phyloP scores from a whole-genome alignment of 2,797 vertebrate genomes.

The Karalla daura region DNA sequence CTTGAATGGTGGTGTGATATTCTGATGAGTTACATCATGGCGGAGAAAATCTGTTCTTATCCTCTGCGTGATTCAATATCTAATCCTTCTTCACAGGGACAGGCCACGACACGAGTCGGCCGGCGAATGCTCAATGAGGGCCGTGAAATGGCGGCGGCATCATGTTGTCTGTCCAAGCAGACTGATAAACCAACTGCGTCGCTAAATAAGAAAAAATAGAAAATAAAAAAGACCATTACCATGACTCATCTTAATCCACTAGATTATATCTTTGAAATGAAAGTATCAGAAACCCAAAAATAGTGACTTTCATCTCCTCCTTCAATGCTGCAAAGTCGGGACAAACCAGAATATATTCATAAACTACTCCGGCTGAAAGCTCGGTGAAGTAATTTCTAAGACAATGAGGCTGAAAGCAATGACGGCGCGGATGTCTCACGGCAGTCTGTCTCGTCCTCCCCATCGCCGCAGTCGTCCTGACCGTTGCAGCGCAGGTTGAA shows the following conservation, averaged over 20 bases:
- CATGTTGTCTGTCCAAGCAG: constrained; percentile 20
- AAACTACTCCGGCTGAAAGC: background rate
- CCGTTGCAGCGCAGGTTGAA: constrained; percentile 94
- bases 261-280: background rate
- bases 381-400: constrained; percentile 23
- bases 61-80: constrained; percentile 66
- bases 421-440: constrained; percentile 85
- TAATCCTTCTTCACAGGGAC: constrained; percentile 69
- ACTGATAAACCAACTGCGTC: constrained; percentile 9
- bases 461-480: constrained; percentile 97
- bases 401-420: constrained; percentile 26
- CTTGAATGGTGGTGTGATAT: constrained; percentile 65
- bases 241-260: constrained; percentile 6
- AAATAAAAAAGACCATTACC: background rate
- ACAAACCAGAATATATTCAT: background rate
- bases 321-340: background rate
- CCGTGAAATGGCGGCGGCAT: constrained; percentile 36
- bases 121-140: constrained; percentile 63
- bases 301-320: background rate
- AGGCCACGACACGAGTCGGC: constrained; percentile 47
- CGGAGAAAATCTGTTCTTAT: constrained; percentile 65
- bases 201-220: too few relatives aligned
- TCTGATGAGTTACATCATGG: constrained; percentile 71
- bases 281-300: background rate
- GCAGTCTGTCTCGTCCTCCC: constrained; percentile 96